Percentiles rank a stretch among this genome's conserved stretches.
These are phyloP conservation scores for Dipodomys merriami DNA, from an alignment of 2,113 vertebrate species.

Conservation along the genomic window DNA sequence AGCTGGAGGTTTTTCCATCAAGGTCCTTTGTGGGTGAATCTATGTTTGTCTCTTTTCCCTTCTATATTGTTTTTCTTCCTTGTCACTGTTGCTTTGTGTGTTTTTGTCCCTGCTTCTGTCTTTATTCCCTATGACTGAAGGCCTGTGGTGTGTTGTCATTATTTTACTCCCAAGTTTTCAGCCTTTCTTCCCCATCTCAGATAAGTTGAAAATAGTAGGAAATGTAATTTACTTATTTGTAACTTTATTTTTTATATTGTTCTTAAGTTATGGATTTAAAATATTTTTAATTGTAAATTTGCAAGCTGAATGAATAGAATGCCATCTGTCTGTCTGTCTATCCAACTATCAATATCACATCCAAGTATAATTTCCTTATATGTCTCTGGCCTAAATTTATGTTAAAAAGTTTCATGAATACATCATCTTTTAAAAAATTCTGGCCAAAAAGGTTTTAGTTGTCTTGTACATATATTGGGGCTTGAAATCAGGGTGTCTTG, in stretches of 20 bases:
- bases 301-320: not conserved
- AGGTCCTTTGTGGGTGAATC: constrained; percentile 28
- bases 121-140: not conserved
- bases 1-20: not conserved
- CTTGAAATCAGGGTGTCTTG: too few relatives aligned
- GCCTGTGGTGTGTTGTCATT: not conserved
- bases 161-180: not conserved
- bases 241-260: constrained; percentile 8
- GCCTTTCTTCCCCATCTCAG: not conserved
- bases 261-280: not conserved
- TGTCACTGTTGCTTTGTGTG: not conserved
- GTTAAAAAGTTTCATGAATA: constrained; percentile 25
- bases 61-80: constrained; percentile 17
- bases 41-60: not conserved
- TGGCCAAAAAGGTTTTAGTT: not conserved
- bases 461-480: too few relatives aligned
- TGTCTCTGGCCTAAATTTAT: constrained; percentile 46
- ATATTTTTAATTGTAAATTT: constrained; percentile 53
- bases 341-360: not conserved
- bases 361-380: not conserved
- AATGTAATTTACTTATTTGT: not conserved
- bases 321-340: too few relatives aligned
- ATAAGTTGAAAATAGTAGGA: constrained; percentile 1
- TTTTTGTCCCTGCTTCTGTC: not conserved
- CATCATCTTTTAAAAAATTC: not conserved